Percentiles rank a stretch among this genome's conserved stretches.
These are phyloP conservation scores for Glyptemys insculpta DNA, from an alignment of 2,797 vertebrate genomes.

Conservation along the genomic window DNA sequence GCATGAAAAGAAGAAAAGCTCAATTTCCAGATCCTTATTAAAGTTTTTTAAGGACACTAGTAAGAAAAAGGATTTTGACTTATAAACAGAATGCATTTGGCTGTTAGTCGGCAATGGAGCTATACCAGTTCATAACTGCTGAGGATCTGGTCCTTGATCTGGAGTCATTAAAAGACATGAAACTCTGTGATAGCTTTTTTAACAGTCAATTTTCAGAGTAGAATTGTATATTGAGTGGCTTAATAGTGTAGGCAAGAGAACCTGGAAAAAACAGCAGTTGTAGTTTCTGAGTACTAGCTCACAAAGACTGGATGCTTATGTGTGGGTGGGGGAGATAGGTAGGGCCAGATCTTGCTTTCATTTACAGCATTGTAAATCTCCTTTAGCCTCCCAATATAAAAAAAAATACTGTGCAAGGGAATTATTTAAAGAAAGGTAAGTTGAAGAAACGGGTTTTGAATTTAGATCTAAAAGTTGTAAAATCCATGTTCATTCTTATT, in stretches of 20 bases:
- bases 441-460: background rate
- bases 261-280: background rate
- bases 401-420: background rate
- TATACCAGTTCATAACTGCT: background rate
- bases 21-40: background rate
- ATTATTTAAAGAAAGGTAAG: background rate
- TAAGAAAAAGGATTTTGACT: background rate
- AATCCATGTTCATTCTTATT: constrained; percentile 7
- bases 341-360: background rate
- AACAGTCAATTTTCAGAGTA: background rate
- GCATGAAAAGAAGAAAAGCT: background rate
- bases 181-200: background rate
- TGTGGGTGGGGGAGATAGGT: background rate
- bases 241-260: background rate
- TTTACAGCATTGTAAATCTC: background rate
- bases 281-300: background rate
- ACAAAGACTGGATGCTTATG: background rate
- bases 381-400: background rate
- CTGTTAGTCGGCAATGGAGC: background rate
- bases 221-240: background rate
- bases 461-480: constrained; percentile 39
- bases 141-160: background rate
- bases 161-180: background rate
- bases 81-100: background rate
- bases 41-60: background rate